Evolutionary conservation across 2,113 vertebrate species (phyloP).

Genomic region (Diadophis punctatus): DNA sequence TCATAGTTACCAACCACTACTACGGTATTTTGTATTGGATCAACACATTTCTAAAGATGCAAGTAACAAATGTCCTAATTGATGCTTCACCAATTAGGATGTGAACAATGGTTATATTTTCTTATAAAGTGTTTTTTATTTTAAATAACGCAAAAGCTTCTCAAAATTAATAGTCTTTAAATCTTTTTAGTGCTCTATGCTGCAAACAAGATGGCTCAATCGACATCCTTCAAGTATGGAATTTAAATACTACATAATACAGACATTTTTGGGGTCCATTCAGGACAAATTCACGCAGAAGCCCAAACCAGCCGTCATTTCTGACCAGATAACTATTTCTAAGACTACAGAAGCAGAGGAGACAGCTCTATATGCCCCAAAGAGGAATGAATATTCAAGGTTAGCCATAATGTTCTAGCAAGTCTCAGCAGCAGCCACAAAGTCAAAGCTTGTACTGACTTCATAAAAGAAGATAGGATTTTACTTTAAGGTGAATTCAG

Average conservation of each 20-base stretch:
- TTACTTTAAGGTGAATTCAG: neutral
- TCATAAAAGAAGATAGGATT: neutral
- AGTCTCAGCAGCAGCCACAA: neutral
- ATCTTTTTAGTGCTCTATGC: neutral
- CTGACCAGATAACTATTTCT: neutral
- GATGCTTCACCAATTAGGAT: neutral
- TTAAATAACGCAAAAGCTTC: neutral
- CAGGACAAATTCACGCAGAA: neutral
- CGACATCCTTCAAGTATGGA: neutral
- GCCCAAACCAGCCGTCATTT: neutral
- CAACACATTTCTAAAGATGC: neutral
- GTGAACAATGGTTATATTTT: neutral
- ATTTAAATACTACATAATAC: neutral
- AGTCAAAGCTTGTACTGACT: neutral
- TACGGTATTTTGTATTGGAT: neutral
- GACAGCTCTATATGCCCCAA: neutral
- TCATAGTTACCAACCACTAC: neutral
- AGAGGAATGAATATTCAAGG: neutral
- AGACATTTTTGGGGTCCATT: neutral
- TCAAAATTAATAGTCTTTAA: neutral
- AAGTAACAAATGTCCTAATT: neutral
- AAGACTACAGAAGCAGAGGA: neutral
- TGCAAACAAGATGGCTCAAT: neutral
- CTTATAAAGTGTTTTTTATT: neutral
- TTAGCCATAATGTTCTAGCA: neutral